Evolutionary conservation across 2,113 vertebrate species (phyloP).

Genomic region (Sturnira hondurensis): DNA sequence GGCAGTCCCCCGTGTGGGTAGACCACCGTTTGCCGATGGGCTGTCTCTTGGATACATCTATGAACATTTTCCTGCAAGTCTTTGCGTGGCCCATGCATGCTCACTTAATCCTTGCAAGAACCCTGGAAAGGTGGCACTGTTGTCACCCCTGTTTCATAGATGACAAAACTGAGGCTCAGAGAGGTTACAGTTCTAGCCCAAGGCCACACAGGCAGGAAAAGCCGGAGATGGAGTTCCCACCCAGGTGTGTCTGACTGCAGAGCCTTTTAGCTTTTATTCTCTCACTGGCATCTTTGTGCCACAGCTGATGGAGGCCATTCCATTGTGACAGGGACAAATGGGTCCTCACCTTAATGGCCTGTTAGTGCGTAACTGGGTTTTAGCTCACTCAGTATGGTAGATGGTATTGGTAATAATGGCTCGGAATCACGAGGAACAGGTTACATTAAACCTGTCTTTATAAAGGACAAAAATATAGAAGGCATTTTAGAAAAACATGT

Average conservation of each 20-base stretch:
- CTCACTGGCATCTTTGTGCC: neutral
- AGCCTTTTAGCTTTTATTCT: neutral
- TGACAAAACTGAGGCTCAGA: neutral
- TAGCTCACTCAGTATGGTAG: neutral
- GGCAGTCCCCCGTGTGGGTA: neutral
- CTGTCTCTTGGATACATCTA: neutral
- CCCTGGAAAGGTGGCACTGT: neutral
- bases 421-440: conserved; percentile 14
- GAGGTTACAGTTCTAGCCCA: neutral
- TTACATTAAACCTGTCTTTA: conserved; percentile 22
- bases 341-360: neutral
- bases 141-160: neutral
- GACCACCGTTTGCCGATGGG: neutral
- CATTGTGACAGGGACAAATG: neutral
- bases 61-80: neutral
- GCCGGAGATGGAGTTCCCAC: neutral
- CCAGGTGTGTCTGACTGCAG: neutral
- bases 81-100: neutral
- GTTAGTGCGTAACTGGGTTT: neutral
- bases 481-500: neutral
- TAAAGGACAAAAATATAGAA: neutral
- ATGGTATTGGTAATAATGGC: neutral
- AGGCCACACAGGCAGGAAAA: neutral
- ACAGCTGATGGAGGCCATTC: neutral
- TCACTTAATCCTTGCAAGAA: neutral